Evolutionary conservation across 2,113 vertebrate genomes (phyloP), one percentile per base, ranked within the genome.

Genomic region (Limanda limanda): DNA sequence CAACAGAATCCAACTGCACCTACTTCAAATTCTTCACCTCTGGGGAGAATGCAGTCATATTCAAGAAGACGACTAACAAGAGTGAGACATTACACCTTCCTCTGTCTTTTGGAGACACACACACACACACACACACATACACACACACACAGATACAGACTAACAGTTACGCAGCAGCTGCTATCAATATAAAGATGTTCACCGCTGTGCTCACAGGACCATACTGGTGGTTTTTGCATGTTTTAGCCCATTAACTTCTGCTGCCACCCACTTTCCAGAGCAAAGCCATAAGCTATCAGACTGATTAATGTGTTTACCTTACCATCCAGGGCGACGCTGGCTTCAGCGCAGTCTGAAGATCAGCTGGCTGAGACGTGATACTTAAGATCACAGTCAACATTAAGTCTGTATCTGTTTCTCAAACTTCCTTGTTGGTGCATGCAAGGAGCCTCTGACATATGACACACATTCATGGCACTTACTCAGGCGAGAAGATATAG

Each of bases 11-110:
- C 55, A 97, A 96, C 91, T 97, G 96, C 85, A 96, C 95, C 76
- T 97, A 95, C 83, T 97, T 97, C 89, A 97, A 96, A 86, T 97
- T 97, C 94, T 96, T 97, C 90, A 97, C 96, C 64, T 96, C 96
- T 2, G 96, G 96, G 72, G 95, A 96, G 75, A 96, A 96, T n/a
- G 94, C 95, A 0, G 93, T 78, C 64, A 95, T 97, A 84, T 96
- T 97, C 89, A 95, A 95, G 82, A 95, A 95, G 90, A 96, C 95
- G 4, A 96, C 96, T 13, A 94, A 94, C 86, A 97, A 95, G 88
- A 95, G 96, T 97, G 89, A 95, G 95, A 78, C 55, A 11, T 81
- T 52, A 54, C 5, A 57, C 27, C 35, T 52, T 61, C 56, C 54
- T 10, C 24, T 68, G 24, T 37, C 35, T 37, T 35, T 37, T 10